These are phyloP conservation scores for Cataglyphis altisquamis DNA, from an alignment of 2,888 invertebrate species.

Conservation along the genomic window DNA sequence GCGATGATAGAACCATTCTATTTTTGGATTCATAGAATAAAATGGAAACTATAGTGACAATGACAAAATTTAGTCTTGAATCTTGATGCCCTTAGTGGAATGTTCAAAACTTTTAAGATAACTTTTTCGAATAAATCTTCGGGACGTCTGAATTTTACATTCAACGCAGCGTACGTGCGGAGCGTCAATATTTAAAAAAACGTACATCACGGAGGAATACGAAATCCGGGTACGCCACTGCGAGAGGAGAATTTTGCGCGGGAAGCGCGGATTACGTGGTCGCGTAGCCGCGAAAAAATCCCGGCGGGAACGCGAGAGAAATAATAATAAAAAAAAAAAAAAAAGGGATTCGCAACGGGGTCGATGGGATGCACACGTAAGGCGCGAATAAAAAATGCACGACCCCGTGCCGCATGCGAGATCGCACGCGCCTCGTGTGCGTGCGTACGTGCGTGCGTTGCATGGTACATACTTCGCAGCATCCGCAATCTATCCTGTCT, in stretches of 20 bases:
- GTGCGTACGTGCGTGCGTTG: constrained; percentile 39
- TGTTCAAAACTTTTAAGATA: neutral
- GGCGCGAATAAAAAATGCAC: constrained; percentile 55
- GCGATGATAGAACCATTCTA: neutral
- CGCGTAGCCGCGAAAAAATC: constrained; percentile 52
- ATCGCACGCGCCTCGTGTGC: constrained; percentile 32
- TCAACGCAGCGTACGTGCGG: neutral
- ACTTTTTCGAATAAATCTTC: neutral
- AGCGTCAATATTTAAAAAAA: constrained; percentile 30
- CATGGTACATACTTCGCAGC: constrained; percentile 42
- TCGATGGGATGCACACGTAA: constrained; percentile 26
- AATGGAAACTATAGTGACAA: neutral
- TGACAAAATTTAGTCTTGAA: neutral
- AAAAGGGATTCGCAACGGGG: neutral
- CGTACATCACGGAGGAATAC: neutral
- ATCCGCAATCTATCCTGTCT: constrained; percentile 45
- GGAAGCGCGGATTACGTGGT: constrained; percentile 45
- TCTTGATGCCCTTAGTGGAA: neutral
- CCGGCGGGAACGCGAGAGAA: constrained; percentile 24
- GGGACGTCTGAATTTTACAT: constrained; percentile 1
- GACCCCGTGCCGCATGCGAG: constrained; percentile 50
- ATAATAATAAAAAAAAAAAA: neutral
- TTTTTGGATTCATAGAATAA: neutral
- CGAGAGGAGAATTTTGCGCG: constrained; percentile 35
- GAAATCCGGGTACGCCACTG: constrained; percentile 5